Evolutionary conservation across 2,113 vertebrate species (phyloP).

Genomic region (Saccopteryx leptura): DNA sequence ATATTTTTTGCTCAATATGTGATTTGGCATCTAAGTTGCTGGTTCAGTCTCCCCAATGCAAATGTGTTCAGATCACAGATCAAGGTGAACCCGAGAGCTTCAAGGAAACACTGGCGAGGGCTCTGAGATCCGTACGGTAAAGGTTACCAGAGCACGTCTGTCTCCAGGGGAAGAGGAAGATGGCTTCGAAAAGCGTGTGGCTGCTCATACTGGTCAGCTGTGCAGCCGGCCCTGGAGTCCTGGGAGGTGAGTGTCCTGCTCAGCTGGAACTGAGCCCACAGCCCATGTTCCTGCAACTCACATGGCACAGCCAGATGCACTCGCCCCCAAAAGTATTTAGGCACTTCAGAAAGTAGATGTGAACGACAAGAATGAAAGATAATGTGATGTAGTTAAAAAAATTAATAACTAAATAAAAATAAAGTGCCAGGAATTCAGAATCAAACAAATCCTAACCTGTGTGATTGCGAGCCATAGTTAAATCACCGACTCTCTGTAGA

Average conservation of each 20-base stretch:
- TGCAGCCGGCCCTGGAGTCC: background rate
- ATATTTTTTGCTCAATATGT: background rate
- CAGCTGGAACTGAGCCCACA: rapidly evolving
- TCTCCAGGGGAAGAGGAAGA: background rate
- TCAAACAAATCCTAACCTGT: background rate
- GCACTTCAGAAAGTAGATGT: background rate
- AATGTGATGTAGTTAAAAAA: too few species aligned
- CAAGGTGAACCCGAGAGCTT: background rate
- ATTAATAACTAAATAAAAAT: background rate
- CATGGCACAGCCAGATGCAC: rapidly evolving
- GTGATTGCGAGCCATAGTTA: background rate
- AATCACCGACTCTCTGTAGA: background rate
- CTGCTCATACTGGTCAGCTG: conserved; percentile 67
- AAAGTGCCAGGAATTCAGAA: background rate
- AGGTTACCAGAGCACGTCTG: background rate
- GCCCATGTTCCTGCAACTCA: rapidly evolving
- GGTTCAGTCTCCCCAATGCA: background rate
- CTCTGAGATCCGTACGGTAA: background rate
- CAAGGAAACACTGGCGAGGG: background rate
- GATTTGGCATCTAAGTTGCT: background rate
- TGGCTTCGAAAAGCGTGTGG: background rate
- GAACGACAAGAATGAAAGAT: background rate
- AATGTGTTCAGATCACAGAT: conserved; percentile 26
- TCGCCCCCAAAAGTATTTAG: background rate
- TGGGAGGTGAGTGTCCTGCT: conserved; percentile 62